phyloP scores from a whole-genome alignment of 2,888 invertebrate species.

The Agelastica alni region DNA sequence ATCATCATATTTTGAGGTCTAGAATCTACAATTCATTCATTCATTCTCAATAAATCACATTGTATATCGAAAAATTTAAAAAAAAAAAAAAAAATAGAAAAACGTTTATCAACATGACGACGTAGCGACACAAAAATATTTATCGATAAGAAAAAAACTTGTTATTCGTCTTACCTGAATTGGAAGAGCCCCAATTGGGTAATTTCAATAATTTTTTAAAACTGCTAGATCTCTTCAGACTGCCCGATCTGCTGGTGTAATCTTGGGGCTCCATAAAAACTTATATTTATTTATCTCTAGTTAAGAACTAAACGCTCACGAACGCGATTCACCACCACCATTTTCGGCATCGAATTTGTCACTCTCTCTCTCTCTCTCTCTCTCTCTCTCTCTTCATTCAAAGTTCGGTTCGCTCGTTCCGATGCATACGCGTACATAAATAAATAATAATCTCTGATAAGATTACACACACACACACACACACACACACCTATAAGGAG shows the following conservation, averaged over 20 bases:
- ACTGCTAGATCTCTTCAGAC: conserved; percentile 61
- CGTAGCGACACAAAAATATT: background rate
- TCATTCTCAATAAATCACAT: no score
- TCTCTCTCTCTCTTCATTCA: no score
- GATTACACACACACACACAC: conserved; percentile 18
- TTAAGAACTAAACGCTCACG: conserved; percentile 22
- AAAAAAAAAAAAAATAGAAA: no score
- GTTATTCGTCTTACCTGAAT: conserved; percentile 19
- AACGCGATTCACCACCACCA: conserved; percentile 2
- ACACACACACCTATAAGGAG: no score
- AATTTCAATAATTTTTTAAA: conserved; percentile 62
- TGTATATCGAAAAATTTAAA: no score
- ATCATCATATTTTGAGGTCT: no score
- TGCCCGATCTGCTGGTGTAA: conserved; percentile 54
- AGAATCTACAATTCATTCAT: no score
- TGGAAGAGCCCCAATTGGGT: conserved; percentile 57
- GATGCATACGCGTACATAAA: conserved; percentile 6
- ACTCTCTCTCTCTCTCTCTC: no score
- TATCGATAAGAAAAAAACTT: background rate
- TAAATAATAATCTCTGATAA: conserved; percentile 31
- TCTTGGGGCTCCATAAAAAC: conserved; percentile 50
- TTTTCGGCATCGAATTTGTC: no score
- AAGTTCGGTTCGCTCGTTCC: conserved; percentile 8
- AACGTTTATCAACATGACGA: background rate
- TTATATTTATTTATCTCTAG: conserved; percentile 1